Evolutionary conservation across 2,888 invertebrate species (phyloP).

Genomic region (Tetropium fuscum): DNA sequence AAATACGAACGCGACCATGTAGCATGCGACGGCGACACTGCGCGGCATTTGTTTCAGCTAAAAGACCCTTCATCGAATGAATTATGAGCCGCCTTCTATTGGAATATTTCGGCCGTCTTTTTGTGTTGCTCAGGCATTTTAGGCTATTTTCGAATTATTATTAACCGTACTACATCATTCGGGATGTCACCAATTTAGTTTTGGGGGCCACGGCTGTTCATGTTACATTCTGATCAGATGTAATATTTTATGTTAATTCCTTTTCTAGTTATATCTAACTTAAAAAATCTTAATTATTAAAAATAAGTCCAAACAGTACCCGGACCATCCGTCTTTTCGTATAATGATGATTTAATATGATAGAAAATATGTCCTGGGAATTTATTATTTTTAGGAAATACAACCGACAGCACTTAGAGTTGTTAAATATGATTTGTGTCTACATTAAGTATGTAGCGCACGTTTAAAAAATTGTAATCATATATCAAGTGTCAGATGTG

Average conservation of each 20-base stretch:
- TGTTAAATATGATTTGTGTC: conserved; percentile 10
- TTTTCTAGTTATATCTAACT: background rate
- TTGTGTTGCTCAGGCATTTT: conserved; percentile 23
- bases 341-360: background rate
- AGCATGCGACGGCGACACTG: conserved; percentile 52
- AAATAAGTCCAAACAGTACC: background rate
- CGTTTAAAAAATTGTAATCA: background rate
- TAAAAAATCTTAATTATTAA: conserved; percentile 19
- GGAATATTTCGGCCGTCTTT: conserved; percentile 42
- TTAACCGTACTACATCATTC: conserved; percentile 17
- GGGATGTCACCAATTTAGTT: conserved; percentile 10
- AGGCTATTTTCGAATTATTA: conserved; percentile 26
- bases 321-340: background rate
- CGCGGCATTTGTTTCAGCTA: conserved; percentile 52
- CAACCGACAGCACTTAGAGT: background rate
- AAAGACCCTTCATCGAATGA: conserved; percentile 54
- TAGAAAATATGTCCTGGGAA: background rate
- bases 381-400: background rate
- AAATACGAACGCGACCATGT: conserved; percentile 40
- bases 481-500: conserved; percentile 9
- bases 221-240: conserved; percentile 8
- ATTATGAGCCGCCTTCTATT: conserved; percentile 52
- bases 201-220: background rate
- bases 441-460: conserved; percentile 9
- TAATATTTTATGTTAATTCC: conserved; percentile 11